These are phyloP conservation scores for Cebidichthys violaceus DNA, from an alignment of 2,113 vertebrate species.

Conservation along the genomic window DNA sequence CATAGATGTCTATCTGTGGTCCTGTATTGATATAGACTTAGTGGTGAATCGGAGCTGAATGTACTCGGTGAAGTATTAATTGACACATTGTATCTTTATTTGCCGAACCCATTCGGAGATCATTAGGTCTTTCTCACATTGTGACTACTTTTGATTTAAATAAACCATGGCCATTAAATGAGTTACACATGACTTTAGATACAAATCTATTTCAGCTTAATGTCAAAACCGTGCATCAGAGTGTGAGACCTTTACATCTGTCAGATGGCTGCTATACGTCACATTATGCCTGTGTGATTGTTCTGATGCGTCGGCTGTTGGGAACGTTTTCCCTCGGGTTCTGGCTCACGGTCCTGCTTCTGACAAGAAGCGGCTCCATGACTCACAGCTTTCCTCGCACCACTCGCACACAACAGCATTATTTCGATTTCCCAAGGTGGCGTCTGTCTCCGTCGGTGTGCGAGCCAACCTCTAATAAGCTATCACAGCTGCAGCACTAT, in stretches of 20 bases:
- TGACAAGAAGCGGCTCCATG: conserved; percentile 41
- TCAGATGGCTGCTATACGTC: conserved; percentile 10
- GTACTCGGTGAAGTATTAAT: background rate
- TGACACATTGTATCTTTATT: background rate
- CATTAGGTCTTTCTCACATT: background rate
- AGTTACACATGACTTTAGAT: background rate
- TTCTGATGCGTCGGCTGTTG: conserved; percentile 13
- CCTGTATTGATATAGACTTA: too few species aligned
- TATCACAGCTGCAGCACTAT: conserved; percentile 16
- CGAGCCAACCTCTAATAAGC: conserved; percentile 26
- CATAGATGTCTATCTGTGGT: too few species aligned
- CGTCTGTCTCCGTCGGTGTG: conserved; percentile 13
- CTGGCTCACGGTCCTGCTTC: background rate
- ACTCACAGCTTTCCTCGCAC: conserved; percentile 54
- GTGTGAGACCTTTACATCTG: conserved; percentile 30
- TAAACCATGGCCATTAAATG: background rate
- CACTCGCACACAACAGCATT: conserved; percentile 1
- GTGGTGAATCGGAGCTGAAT: background rate
- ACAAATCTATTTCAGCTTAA: background rate
- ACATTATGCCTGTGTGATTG: conserved; percentile 30
- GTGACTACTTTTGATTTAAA: background rate
- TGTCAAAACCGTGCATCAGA: background rate
- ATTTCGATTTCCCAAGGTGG: conserved; percentile 37
- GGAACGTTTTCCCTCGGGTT: conserved; percentile 26
- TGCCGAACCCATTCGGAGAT: background rate